A percentile compares a stretch with the other conserved stretches of the same genome.
These are phyloP conservation scores for Rhimphoctona megacephalus DNA, from an alignment of 2,888 invertebrate genomes.

Conservation along the genomic window DNA sequence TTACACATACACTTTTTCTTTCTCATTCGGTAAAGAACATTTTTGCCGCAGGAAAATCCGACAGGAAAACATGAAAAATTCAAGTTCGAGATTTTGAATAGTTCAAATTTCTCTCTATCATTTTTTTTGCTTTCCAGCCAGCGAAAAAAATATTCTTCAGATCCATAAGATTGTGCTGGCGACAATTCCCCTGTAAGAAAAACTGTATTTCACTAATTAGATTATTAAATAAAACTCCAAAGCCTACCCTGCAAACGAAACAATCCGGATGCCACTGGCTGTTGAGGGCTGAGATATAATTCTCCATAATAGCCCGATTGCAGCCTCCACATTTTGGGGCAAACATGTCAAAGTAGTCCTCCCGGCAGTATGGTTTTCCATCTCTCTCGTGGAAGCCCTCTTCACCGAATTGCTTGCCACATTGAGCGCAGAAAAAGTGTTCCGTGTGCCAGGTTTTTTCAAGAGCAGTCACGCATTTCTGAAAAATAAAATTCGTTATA, in stretches of 20 bases:
- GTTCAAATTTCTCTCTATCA: neutral
- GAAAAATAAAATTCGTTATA: constrained; percentile 78
- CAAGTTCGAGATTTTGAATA: neutral
- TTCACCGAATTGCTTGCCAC: constrained; percentile 98
- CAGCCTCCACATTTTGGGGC: constrained; percentile 99
- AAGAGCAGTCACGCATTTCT: constrained; percentile 99
- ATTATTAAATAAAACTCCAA: neutral
- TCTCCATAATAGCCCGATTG: constrained; percentile 97
- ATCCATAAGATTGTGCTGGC: constrained; percentile 7
- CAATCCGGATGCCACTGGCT: constrained; percentile 99
- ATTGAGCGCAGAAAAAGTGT: constrained; percentile 99
- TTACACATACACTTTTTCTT: constrained; percentile 34
- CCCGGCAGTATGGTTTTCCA: constrained; percentile 97
- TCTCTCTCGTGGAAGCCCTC: constrained; percentile 99
- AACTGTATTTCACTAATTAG: constrained; percentile 7
- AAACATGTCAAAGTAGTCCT: constrained; percentile 98
- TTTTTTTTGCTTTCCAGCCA: neutral
- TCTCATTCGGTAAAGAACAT: neutral
- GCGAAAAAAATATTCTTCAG: constrained; percentile 7
- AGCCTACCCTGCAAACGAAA: constrained; percentile 98
- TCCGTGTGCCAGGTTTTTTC: constrained; percentile 99
- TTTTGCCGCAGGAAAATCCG: neutral
- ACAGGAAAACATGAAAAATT: neutral
- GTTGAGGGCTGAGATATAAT: constrained; percentile 98
- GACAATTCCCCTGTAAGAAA: constrained; percentile 45